These are phyloP conservation scores for Falco berigora DNA, from an alignment of 2,797 vertebrate genomes.

Conservation along the genomic window DNA sequence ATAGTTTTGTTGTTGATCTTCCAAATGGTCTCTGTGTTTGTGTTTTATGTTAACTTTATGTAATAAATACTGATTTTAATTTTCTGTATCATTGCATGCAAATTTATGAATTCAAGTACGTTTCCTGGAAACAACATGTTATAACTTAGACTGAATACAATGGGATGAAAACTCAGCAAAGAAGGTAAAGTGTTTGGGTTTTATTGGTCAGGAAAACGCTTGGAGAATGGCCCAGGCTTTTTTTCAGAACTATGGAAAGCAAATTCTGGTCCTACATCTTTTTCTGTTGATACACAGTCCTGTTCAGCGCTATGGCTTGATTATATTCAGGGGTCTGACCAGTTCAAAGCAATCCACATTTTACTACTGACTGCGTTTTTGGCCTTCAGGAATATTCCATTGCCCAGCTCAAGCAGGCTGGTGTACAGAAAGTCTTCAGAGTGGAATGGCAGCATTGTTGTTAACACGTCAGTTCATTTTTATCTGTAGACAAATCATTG, in stretches of 20 bases:
- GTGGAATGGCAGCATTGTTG: not conserved
- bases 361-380: not conserved
- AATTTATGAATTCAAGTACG: not conserved
- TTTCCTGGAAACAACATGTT: not conserved
- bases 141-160: not conserved
- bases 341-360: not conserved
- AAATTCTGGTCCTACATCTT: not conserved
- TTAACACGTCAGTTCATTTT: not conserved
- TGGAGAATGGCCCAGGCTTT: not conserved
- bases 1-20: not conserved
- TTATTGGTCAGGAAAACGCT: not conserved
- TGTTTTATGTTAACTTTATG: not conserved
- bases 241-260: not conserved
- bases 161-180: not conserved
- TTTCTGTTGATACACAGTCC: not conserved
- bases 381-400: not conserved
- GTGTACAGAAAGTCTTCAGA: not conserved
- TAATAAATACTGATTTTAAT: not conserved
- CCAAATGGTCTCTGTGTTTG: not conserved
- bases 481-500: not conserved
- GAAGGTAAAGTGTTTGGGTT: not conserved
- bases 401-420: not conserved
- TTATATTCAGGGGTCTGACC: not conserved
- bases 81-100: not conserved
- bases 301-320: not conserved